phyloP scores from a whole-genome alignment of 2,113 vertebrate species.

The Bos taurus region DNA sequence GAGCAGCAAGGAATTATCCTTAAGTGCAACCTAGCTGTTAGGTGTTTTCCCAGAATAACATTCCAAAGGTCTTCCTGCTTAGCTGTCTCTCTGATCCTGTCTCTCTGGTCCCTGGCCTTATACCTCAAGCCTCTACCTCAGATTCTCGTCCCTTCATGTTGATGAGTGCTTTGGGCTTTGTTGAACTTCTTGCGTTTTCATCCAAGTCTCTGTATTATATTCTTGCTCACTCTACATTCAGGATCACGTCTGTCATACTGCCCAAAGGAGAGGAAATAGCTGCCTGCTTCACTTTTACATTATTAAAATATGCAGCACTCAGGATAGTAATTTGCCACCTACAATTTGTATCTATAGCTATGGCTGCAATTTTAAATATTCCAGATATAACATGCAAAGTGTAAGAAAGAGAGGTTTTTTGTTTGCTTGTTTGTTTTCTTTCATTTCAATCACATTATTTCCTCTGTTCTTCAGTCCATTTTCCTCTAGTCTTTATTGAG shows the following conservation, averaged over 20 bases:
- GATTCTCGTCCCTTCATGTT: not conserved
- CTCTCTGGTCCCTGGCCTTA: not conserved
- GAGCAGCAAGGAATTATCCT: not conserved
- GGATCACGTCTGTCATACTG: not conserved
- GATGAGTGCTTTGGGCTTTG: not conserved
- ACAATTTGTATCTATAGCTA: not conserved
- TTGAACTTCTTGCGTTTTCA: not conserved
- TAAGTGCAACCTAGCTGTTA: not conserved
- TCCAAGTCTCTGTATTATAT: not conserved
- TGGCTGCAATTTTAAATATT: not conserved
- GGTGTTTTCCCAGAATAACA: not conserved
- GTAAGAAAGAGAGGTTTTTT: not conserved
- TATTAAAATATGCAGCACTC: not conserved
- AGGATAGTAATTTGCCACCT: not conserved
- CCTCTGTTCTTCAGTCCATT: not conserved
- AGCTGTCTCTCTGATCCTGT: not conserved
- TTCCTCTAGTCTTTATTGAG: not conserved
- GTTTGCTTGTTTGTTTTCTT: not conserved
- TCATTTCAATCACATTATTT: not conserved
- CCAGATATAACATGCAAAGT: not conserved
- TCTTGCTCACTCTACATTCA: not conserved
- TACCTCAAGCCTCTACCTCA: not conserved
- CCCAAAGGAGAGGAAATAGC: not conserved
- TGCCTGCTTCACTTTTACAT: not conserved
- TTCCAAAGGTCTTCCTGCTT: accelerated